These are phyloP conservation scores for Pristionchus pacificus DNA, from an alignment of 1,140 invertebrate genomes.

Conservation along the genomic window DNA sequence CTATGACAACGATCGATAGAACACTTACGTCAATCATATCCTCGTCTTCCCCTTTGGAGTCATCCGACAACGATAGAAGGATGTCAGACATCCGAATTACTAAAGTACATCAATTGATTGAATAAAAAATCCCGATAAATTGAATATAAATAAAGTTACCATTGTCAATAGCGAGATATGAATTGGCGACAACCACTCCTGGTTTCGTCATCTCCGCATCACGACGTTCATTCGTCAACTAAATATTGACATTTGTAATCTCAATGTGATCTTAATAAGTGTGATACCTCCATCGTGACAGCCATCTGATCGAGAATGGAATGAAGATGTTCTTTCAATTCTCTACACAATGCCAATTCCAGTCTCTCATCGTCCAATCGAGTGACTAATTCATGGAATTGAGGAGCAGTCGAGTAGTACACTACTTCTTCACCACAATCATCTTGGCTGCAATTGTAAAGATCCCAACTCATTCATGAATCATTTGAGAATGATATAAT, in stretches of 20 bases:
- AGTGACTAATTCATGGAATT: conserved; percentile 24
- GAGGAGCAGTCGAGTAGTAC: conserved; percentile 34
- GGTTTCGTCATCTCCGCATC: neutral
- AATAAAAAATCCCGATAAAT: too few species aligned
- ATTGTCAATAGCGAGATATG: conserved; percentile 25
- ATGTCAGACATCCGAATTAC: neutral
- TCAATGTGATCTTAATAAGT: too few species aligned
- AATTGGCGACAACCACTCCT: neutral
- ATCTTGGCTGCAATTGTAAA: conserved; percentile 26
- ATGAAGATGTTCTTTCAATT: conserved; percentile 2
- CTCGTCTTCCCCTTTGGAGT: too few species aligned
- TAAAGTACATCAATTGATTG: neutral
- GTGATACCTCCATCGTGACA: conserved; percentile 25
- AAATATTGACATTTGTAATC: too few species aligned
- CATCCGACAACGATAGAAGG: too few species aligned
- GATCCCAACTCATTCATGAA: neutral
- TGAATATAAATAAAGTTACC: conserved; percentile 5
- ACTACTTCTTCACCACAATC: conserved; percentile 6
- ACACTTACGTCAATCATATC: too few species aligned
- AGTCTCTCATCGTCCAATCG: conserved; percentile 11
- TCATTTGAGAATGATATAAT: neutral
- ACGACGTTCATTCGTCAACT: neutral
- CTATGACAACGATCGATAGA: too few species aligned
- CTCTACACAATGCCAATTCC: neutral
- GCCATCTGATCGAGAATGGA: conserved; percentile 20